phyloP scores from a whole-genome alignment of 35 echinoderm and acorn worm genomes.

The Diadema setosum region DNA sequence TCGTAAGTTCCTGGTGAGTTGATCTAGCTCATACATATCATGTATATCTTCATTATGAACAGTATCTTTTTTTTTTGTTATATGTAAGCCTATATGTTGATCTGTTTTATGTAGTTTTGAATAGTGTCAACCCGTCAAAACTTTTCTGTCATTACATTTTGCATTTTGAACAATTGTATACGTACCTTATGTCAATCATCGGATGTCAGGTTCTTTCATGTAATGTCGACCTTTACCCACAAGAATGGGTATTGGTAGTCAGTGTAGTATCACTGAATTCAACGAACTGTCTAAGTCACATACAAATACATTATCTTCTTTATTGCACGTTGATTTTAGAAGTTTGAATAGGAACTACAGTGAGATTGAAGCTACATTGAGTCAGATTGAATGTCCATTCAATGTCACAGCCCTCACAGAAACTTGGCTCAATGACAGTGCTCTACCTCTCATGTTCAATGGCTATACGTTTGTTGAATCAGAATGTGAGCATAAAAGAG shows the following conservation, averaged over 20 bases:
- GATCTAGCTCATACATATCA: neutral
- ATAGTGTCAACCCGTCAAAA: too few relatives aligned
- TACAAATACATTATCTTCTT: neutral
- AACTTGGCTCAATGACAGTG: neutral
- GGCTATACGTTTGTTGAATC: neutral
- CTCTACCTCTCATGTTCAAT: neutral
- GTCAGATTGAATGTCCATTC: neutral
- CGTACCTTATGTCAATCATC: neutral
- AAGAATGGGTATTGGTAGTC: neutral
- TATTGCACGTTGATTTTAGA: neutral
- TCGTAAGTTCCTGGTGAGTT: too few relatives aligned
- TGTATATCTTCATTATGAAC: neutral
- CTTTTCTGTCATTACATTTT: neutral
- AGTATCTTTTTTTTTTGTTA: neutral
- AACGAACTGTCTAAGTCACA: neutral
- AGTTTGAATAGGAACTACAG: neutral
- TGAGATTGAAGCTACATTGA: neutral
- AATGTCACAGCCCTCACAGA: neutral
- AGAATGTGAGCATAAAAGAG: neutral
- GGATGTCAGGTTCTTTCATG: neutral
- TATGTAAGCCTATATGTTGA: too few relatives aligned
- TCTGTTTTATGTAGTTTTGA: neutral
- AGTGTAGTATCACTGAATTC: too few relatives aligned
- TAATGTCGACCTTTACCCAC: neutral
- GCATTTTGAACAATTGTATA: too few relatives aligned